Conservation (phyloP, 1,140 invertebrate genomes). For the Coptotermes formosanus region DNA sequence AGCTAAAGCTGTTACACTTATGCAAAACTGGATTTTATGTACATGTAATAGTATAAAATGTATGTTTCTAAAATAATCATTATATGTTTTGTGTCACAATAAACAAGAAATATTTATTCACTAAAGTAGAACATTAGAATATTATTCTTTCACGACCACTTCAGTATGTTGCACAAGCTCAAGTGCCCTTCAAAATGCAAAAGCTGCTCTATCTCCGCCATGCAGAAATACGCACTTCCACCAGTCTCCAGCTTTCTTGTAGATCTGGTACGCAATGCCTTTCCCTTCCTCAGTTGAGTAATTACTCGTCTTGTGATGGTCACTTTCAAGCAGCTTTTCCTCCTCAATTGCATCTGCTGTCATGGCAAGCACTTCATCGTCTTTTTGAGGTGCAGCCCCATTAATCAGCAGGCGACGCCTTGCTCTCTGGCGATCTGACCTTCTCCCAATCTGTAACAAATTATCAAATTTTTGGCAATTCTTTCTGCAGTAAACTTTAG, state of each 20-base stretch:
- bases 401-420: conserved; percentile 45
- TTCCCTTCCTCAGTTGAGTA: conserved; percentile 49
- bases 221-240: conserved; percentile 48
- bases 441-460: conserved; percentile 30
- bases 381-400: conserved; percentile 43
- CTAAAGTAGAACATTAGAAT: too few relatives aligned
- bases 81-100: too few relatives aligned
- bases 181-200: too few relatives aligned
- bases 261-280: conserved; percentile 47
- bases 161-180: too few relatives aligned
- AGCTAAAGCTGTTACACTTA: too few relatives aligned
- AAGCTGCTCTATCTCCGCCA: too few relatives aligned
- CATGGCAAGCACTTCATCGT: conserved; percentile 36
- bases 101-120: too few relatives aligned
- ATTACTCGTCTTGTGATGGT: conserved; percentile 44
- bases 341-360: conserved; percentile 39
- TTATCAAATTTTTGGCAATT: background rate
- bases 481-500: too few relatives aligned
- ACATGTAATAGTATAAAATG: too few relatives aligned
- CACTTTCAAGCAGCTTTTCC: conserved; percentile 37
- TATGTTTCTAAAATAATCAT: too few relatives aligned
- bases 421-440: conserved; percentile 46
- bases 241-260: conserved; percentile 50
- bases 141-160: too few relatives aligned
- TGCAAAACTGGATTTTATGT: too few relatives aligned